phyloP scores from a whole-genome alignment of 2,797 vertebrate genomes.

The Acanthiza pusilla region DNA sequence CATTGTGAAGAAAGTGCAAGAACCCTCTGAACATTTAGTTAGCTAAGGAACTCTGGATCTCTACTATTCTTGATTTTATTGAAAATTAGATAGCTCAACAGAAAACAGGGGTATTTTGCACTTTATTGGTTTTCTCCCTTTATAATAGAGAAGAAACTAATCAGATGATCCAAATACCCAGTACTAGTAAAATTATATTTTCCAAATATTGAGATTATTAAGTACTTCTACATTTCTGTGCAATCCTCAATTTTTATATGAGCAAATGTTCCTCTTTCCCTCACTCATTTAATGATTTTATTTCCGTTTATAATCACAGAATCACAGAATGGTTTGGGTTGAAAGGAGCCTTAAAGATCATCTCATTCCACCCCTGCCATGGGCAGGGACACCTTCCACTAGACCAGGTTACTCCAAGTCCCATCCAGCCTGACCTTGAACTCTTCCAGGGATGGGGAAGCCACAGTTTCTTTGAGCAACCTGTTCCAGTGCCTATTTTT shows the following conservation, averaged over 20 bases:
- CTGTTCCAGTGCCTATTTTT: neutral
- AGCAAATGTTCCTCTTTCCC: neutral
- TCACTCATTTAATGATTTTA: neutral
- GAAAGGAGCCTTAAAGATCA: neutral
- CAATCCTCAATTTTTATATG: neutral
- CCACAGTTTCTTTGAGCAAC: neutral
- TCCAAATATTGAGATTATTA: neutral
- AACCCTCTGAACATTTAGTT: neutral
- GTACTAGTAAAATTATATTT: neutral
- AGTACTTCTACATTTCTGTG: neutral
- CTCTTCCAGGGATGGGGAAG: neutral
- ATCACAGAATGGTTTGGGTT: neutral
- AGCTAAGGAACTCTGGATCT: neutral
- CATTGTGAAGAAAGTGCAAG: neutral
- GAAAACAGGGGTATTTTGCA: neutral
- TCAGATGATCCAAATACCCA: neutral
- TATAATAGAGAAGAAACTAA: neutral
- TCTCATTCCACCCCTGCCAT: neutral
- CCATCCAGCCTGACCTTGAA: neutral
- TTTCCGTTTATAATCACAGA: neutral
- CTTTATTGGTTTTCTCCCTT: neutral
- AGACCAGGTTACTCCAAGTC: neutral
- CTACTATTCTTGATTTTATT: neutral
- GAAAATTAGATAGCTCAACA: neutral
- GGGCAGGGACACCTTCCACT: neutral